Evolutionary conservation across 2,113 vertebrate species (phyloP).

Genomic region (Rhinogobius similis): DNA sequence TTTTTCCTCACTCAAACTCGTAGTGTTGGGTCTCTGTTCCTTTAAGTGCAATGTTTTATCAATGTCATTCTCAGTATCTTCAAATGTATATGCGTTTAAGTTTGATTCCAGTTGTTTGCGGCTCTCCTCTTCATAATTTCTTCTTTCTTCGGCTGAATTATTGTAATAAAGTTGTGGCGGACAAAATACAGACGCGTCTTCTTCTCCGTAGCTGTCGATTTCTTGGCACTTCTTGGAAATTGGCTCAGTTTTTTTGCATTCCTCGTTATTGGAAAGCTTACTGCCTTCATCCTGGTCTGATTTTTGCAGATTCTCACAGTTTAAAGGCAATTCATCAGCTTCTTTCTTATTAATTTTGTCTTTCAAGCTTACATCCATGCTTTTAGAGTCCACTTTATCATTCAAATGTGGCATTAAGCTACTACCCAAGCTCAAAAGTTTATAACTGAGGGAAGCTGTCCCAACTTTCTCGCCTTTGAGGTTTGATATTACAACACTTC

Average conservation of each 20-base stretch:
- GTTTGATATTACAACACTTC: conserved; percentile 66
- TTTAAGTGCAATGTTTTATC: conserved; percentile 7
- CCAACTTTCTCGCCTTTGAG: conserved; percentile 74
- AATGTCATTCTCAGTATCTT: conserved; percentile 50
- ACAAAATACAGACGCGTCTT: conserved; percentile 74
- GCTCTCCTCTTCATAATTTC: conserved; percentile 13
- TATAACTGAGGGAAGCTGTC: conserved; percentile 78
- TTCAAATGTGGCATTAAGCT: conserved; percentile 54
- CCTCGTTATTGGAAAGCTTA: conserved; percentile 20
- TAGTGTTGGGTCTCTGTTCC: background rate
- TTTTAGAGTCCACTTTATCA: background rate
- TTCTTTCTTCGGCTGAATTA: conserved; percentile 42
- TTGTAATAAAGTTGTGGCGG: conserved; percentile 86
- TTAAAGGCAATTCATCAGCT: conserved; percentile 2
- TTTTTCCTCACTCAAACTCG: background rate
- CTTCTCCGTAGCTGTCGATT: conserved; percentile 16
- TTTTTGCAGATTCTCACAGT: background rate
- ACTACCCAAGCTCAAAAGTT: conserved; percentile 77
- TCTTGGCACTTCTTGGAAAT: background rate
- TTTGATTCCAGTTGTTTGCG: conserved; percentile 20
- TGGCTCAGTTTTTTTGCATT: background rate
- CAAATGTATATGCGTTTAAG: conserved; percentile 31
- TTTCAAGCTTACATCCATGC: background rate
- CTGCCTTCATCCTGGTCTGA: conserved; percentile 13
- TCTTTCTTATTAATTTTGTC: background rate